Evolutionary conservation across 2,797 vertebrate species (phyloP).

Genomic region (Gallinago stenura): DNA sequence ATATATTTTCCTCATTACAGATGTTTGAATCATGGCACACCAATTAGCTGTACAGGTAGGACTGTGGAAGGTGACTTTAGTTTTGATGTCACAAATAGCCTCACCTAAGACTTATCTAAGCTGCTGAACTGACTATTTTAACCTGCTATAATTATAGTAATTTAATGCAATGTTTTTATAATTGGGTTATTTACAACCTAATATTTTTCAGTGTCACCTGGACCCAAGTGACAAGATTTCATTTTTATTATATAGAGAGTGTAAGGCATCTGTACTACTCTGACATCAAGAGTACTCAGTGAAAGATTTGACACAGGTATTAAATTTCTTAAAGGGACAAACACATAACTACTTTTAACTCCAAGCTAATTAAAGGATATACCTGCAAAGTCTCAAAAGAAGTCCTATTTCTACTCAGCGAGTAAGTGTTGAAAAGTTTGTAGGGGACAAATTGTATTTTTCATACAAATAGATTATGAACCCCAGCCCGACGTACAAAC

Average conservation of each 20-base stretch:
- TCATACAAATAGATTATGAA: background rate
- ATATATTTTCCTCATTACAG: background rate
- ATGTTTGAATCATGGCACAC: background rate
- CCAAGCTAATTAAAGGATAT: background rate
- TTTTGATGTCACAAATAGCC: background rate
- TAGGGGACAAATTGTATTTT: background rate
- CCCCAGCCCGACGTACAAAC: background rate
- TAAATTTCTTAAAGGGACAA: background rate
- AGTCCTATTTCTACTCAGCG: background rate
- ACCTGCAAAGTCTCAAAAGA: background rate
- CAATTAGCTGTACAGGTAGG: background rate
- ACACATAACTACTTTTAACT: background rate
- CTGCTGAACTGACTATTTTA: background rate
- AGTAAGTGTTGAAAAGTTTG: background rate
- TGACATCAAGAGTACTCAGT: background rate
- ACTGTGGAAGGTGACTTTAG: background rate
- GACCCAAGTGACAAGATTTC: background rate
- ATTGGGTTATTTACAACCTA: background rate
- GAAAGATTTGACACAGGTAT: background rate
- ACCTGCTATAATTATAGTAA: background rate
- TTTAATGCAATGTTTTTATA: background rate
- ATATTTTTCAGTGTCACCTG: background rate
- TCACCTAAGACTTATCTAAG: background rate
- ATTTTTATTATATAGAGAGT: background rate
- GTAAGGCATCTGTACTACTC: background rate